phyloP scores from a whole-genome alignment of 2,113 vertebrate genomes.

The Peromyscus maniculatus region DNA sequence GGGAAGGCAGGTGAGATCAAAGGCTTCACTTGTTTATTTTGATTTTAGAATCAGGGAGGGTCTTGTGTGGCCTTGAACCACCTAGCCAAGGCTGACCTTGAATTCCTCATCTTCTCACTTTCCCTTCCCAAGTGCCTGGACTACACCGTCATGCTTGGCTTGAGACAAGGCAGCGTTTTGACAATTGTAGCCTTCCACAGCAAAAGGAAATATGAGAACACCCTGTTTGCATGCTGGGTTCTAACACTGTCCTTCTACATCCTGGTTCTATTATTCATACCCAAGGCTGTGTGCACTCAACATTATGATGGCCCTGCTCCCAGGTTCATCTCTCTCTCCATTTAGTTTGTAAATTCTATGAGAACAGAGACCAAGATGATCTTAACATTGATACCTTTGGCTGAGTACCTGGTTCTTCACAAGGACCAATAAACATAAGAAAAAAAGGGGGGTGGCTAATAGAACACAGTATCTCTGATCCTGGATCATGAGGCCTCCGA shows the following conservation, averaged over 20 bases:
- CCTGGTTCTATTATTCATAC: accelerated
- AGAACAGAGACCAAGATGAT: neutral
- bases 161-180: neutral
- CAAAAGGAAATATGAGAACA: neutral
- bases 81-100: neutral
- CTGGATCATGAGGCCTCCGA: neutral
- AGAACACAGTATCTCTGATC: neutral
- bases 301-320: accelerated
- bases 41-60: neutral
- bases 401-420: neutral
- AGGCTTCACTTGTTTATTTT: neutral
- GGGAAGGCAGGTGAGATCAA: neutral
- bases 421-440: neutral
- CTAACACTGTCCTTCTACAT: neutral
- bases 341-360: neutral
- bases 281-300: neutral
- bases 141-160: neutral
- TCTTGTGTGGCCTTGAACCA: neutral
- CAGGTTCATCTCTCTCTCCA: neutral
- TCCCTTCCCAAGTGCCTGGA: neutral
- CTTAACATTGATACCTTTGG: neutral
- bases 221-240: neutral
- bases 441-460: neutral
- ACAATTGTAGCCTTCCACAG: neutral
- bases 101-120: neutral